Base-by-base conservation (phyloP, 1,140 invertebrate genomes). In the Drosophila sp. region DNA sequence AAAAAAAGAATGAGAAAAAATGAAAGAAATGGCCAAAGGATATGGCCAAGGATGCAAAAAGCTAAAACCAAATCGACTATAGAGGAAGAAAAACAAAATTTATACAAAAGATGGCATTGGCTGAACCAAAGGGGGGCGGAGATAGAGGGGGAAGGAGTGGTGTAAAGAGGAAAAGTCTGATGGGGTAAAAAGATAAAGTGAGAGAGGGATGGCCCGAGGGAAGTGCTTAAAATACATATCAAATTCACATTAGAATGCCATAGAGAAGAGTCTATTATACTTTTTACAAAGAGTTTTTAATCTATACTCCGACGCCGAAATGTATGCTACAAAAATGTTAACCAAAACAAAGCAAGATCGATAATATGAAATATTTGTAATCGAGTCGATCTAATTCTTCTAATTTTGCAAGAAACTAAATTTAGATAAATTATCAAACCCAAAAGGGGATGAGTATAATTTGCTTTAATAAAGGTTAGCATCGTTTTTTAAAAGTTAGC, bases 61-160 rank as follows among this genome's bases (percentile, higher is more conserved):
- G 32, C 33, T 7, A 17, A 65, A 65, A 17, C 1, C 38, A 61
- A 62, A 47, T 44, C 8, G 38, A 44, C 40, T 62, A 44, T 10
- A 56, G 23, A 56, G 55, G 40, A 27, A 11, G 32, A 64, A n/a
- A 54, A 35, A 47, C 44, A 56, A 66, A 70, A 71, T 67, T 57
- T 75, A 61, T 67, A 65, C 64, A 76, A 76, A 79, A 79, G 73
- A 76, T 72, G 72, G 50, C 73, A 72, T 76, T 72, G 73, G 40
- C 27, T 30, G 23, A 17, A 8, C 11, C 10, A 33, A 17, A 17
- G 41, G 1, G 41, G 1, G n/a, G 56, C 29, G 44, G 38, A 25
- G 41, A 10, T 0, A 6, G 17, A 2, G 38, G 17, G 40, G 25
- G 33, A 8, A 3, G 35, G 10, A 17, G 35, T 0, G 3, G 10